phyloP scores from a whole-genome alignment of 2,113 vertebrate genomes.

The Amphilophus citrinellus region DNA sequence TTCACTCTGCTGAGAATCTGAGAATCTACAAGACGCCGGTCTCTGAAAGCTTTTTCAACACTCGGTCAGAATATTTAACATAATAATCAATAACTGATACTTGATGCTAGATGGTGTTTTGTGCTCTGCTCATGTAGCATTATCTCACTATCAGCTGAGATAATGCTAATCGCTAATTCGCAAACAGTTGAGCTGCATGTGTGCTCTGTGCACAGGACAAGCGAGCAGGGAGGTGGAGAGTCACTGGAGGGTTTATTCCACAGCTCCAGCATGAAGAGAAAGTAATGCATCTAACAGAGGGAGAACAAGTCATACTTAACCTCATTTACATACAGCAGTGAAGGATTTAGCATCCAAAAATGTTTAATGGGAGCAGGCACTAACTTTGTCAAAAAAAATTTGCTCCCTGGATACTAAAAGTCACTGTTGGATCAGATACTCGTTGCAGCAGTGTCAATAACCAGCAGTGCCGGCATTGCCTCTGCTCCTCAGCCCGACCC shows the following conservation, averaged over 20 bases:
- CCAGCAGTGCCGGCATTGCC: background rate
- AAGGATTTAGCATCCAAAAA: background rate
- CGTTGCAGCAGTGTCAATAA: background rate
- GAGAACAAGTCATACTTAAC: slow-evolving; percentile 3
- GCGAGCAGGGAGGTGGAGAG: background rate
- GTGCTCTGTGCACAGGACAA: background rate
- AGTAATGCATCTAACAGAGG: background rate
- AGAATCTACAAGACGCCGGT: background rate
- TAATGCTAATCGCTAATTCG: slow-evolving; percentile 10
- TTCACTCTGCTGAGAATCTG: background rate
- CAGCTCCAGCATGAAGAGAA: slow-evolving; percentile 4
- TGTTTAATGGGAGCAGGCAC: no score
- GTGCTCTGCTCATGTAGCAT: background rate
- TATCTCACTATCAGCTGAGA: slow-evolving; percentile 9
- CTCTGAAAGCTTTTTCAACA: background rate
- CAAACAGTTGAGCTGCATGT: background rate
- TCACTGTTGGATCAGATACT: background rate
- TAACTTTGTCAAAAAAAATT: no score
- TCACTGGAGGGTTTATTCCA: background rate
- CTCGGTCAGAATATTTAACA: background rate
- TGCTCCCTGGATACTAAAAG: no score
- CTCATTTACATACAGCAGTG: background rate
- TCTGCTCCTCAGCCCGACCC: background rate
- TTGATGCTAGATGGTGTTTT: background rate
- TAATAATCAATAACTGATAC: background rate